Evolutionary conservation across 2,797 vertebrate genomes (phyloP), one percentile per base, ranked within the genome.

Genomic region (Mus caroli): DNA sequence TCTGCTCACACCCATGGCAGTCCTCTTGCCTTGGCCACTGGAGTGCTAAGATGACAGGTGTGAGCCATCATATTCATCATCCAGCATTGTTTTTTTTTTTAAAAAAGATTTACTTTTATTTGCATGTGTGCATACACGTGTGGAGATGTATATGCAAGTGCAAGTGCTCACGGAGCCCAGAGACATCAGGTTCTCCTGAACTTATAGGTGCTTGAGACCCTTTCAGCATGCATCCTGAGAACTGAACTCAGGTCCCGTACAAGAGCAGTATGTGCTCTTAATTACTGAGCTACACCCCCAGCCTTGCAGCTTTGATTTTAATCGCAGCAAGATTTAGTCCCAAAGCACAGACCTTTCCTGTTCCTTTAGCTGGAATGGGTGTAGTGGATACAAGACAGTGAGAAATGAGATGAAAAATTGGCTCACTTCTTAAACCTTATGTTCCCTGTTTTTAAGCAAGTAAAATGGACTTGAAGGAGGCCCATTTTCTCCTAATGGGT

Each of bases 401-500:
- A 97, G 91, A 94, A 85, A 94, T 64, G 90, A 95, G 88, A 86
- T 90, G 80, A 94, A 96, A 92, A 69, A 60, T 40, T 11, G 86
- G 73, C 58, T 92, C 60, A 15, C 78, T 46, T 69, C 43, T 64
- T 37, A 75, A 50, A 77, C 62, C 71, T 52, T 69, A 69, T 12
- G 0, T 86, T 88, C 77, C 40, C 88, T 80, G 67, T 89, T 71
- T 94, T 93, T 94, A 88, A 88, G 90, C 82, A 82, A 96, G 89
- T 94, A 10, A 88, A 94, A 93, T n/a, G 76, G 88, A 58, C 92
- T 92, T 90, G 89, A 94, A 94, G 71, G 88, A 71, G 88, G 43
- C 52, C 94, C 88, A 11, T 87, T 94, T 69, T 83, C 82, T 76
- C 67, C 93, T 93, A n/a, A 94, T 87, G 93, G 88, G 54, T 96